These are phyloP conservation scores for Epinephelus awoara DNA, from an alignment of 2,797 vertebrate genomes.

Conservation along the genomic window DNA sequence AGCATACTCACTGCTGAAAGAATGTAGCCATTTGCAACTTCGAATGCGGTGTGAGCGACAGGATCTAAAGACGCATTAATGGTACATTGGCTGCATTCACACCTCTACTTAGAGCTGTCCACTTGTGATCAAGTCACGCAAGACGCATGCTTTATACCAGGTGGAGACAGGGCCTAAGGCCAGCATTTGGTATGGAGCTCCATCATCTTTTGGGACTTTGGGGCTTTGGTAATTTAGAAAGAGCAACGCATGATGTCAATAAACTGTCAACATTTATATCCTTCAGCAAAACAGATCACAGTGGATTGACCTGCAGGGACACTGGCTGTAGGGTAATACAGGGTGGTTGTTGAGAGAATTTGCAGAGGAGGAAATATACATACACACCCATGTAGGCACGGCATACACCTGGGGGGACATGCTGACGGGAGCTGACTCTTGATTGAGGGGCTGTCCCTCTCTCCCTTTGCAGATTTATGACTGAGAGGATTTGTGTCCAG, in stretches of 20 bases:
- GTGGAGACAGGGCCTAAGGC: no score
- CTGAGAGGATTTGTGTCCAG: constrained; percentile 78
- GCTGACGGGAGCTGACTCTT: constrained; percentile 66
- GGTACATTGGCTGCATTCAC: no score
- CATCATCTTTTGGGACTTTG: constrained; percentile 19
- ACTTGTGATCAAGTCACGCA: no score
- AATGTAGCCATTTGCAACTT: no score
- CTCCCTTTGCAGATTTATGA: constrained; percentile 75
- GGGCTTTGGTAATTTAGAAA: constrained; percentile 34
- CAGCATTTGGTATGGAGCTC: background rate
- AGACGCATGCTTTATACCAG: no score
- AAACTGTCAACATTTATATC: constrained; percentile 35
- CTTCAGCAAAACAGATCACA: constrained; percentile 25
- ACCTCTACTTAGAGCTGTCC: no score
- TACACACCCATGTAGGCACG: constrained; percentile 25
- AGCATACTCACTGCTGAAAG: no score
- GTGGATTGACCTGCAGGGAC: constrained; percentile 36
- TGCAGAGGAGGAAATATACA: constrained; percentile 47
- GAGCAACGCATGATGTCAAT: constrained; percentile 23
- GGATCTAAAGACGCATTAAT: no score
- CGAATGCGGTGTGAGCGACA: no score
- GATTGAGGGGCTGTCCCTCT: constrained; percentile 73
- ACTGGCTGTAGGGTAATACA: background rate
- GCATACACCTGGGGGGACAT: constrained; percentile 36
- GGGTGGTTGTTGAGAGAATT: background rate